Evolutionary conservation across 1,140 invertebrate genomes (phyloP), one percentile per base, ranked within the genome.

Genomic region (Platyscapa corneri): DNA sequence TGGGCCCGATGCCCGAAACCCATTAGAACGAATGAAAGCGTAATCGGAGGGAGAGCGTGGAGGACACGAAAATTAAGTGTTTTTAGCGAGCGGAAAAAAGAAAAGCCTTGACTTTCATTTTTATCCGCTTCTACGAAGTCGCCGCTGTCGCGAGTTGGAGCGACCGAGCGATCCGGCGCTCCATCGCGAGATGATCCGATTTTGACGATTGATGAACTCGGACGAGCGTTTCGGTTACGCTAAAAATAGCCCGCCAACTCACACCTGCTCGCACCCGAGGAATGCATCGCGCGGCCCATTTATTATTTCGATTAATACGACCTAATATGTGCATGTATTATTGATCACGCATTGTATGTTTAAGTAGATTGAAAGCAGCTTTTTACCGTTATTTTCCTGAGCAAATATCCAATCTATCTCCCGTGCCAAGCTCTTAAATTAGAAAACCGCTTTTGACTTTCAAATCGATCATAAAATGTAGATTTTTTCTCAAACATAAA

Each of bases 71-170:
- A 70, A 39, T 70, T 18, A 6, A 37, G 30, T 10, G 32, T 39
- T 70, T 70, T 70, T 70, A 39, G 32, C 14, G 12, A 3, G 67
- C 1, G 30, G 34, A 6, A 32, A 37, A 42, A 74, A 42, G 23
- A 74, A 42, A 74, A 42, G 37, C 20, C 70, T 74, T 42, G 34
- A 37, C 70, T 74, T 42, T 74, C 70, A 32, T 74, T 74, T 74
- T 74, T 42, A 67, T 16, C 1, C n/a, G 64, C n/a, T 60, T 60
- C 56, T 23, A 60, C 56, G 56, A 60, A 60, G 23, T 27, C 56
- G 56, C 1, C 23, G 56, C 3, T 27, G 20, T 46, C 56, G 56
- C 3, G 3, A 1, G 23, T 6, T 60, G 7, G 10, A 23, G 5
- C 23, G 20, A 60, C 23, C 49, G 8, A 18, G 49, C 49, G 49